Base-by-base conservation (phyloP, 2,888 invertebrate species). In the Phragmatobia fuliginosa region DNA sequence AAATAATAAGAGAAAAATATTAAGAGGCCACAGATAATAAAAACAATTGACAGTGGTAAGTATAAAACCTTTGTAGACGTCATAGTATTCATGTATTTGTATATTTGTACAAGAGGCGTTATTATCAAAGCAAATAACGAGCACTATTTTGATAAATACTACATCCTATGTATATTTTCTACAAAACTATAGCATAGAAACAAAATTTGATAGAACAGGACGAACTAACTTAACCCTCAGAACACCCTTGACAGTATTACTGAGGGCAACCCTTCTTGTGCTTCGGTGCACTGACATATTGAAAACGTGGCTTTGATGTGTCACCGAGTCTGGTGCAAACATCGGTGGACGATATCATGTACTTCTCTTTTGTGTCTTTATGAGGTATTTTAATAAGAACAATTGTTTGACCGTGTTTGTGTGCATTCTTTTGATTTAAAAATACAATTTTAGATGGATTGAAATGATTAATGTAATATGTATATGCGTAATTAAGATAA, bases 251-350 rank as follows among this genome's bases (percentile, higher is more conserved):
- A 69, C 52, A 31, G 25, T 59, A 25, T 36, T n/a, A 38, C 25
- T 41, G 32, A 56, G 56, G 56, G 62, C 68, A 64, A 65, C 68
- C 68, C 68, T 71, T 65, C 31, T 31, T 61, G 67, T 71, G 68
- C 68, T 58, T 70, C 68, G 14, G 70, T 85, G 82, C 85, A 76
- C 79, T 72, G 73, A 63, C 89, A 91, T 90, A 91, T 90, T 89
- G 88, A 82, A 85, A 78, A 76, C 78, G 74, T 61, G 72, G 78
- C 87, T 91, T 91, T 91, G 90, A 91, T 90, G 87, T 79, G 77
- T 61, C 58, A 73, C 70, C 84, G 84, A 83, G 85, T 31, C 65
- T 65, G 25, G 59, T 72, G 65, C 71, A 74, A 68, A 75, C 78
- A 78, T 36, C 31, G 61, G 56, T 52, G 62, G 65, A 52, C 76